Evolutionary conservation across 2,113 vertebrate species (phyloP), one percentile per base, ranked within the genome.

Genomic region (Myiagra hebetior): DNA sequence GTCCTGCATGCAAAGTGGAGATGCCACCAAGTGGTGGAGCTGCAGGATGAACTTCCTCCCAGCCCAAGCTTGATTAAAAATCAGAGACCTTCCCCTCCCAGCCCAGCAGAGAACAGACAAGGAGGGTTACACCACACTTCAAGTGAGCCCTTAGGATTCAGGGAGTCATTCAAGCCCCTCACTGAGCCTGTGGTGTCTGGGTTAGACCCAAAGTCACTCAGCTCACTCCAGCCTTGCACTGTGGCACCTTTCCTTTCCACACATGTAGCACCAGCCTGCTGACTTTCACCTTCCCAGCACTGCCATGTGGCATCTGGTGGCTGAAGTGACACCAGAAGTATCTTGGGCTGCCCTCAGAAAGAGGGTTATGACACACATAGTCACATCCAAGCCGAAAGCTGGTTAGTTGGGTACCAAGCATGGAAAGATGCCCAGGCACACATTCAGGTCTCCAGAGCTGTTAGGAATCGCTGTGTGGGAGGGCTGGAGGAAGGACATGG

Each of bases 231-330:
- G 59, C 14, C 39, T 80, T 15, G 22, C 65, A 50, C 76, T 6
- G 11, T 19, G 41, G 19, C 72, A 84, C 41, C 12, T 89, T 49
- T 9, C 52, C 33, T 85, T 82, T 50, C 72, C 33, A 37, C 15
- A 24, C 3, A 21, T 15, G 44, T 37, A 69, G 53, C 49, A 60
- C 16, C 24, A 80, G 21, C 30, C 72, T 11, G 3, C 1, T 2
- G 49, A 35, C 20, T 75, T 15, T 18, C 21, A 28, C 46, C 59
- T 57, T 89, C 72, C 59, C 55, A 57, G 28, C 9, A 18, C 6
- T 39, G 27, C 46, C 55, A 31, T 2, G 0, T 27, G 20, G 27
- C 19, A 1, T 30, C 41, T 65, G 77, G 7, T 4, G 2, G 13
- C 37, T 52, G 47, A 77, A 46, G 6, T 62, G 41, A 47, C 21